Evolutionary conservation across 2,888 invertebrate species (phyloP), one percentile per base, ranked within the genome.

Genomic region (Incurvaria masculella): DNA sequence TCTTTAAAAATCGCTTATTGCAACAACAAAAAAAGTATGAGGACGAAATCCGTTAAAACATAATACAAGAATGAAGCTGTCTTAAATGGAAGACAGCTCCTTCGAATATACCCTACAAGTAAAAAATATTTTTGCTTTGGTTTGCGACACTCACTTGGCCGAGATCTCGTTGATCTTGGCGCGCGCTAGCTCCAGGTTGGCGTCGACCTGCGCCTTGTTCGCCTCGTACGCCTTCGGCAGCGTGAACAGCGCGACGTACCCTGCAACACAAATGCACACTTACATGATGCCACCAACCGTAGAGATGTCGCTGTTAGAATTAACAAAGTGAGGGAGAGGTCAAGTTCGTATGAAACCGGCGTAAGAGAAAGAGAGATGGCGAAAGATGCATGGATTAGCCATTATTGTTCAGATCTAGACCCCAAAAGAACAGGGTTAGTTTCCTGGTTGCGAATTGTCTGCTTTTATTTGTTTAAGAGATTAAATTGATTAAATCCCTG

Each of bases 201-300:
- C 89, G 80, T 95, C 94, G 64, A 94, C 92, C 72, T 93, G 91
- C 69, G 89, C 83, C 81, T 95, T 93, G 84, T 95, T 94, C 80
- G 90, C 89, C 81, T 94, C 94, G 72, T 95, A 95, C 53, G 97
- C 90, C 82, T 97, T 97, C 54, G 97, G 97, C 79, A 97, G 82
- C 59, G 96, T 90, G 84, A 97, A 97, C 59, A 95, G 82, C 59
- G 91, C 90, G 62, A 97, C 87, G 79, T 94, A 93, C 60, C 88
- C 96, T 96, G 80, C 14, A 82, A 82, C 55, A 55, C 53, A n/a
- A 44, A 33, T n/a, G n/a, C n/a, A n/a, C n/a, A 27, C 21, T 23
- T 21, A 40, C 43, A 43, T 18, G 21, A 17, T 10, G 47, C 42
- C 44, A 48, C 46, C 48, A 46, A 14, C 46, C 18, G 17, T 17